These are phyloP conservation scores for Gavialis gangeticus DNA, from an alignment of 2,113 vertebrate species.

Conservation along the genomic window DNA sequence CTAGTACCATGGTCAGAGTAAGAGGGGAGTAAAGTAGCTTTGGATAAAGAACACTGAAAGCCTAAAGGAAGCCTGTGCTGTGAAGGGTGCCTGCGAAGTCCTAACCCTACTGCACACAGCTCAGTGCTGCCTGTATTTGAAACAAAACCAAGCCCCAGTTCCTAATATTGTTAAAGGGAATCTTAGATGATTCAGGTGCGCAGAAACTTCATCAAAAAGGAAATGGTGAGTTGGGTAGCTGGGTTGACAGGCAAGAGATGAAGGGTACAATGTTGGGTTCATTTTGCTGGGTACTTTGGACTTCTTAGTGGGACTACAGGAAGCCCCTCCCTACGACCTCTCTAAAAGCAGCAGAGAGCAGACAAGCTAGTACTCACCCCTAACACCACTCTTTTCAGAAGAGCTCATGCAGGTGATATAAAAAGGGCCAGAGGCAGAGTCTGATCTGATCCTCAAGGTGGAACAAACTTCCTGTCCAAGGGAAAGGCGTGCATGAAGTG, in stretches of 20 bases:
- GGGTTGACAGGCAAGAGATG: background rate
- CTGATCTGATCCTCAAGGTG: background rate
- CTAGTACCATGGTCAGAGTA: background rate
- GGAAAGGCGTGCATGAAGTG: background rate
- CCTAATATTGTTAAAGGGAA: background rate
- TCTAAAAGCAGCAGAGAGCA: background rate
- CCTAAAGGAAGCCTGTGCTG: background rate
- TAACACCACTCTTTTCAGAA: background rate
- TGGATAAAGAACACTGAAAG: background rate
- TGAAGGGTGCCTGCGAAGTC: background rate
- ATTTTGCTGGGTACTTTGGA: background rate
- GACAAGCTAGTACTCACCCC: background rate
- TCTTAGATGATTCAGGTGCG: background rate
- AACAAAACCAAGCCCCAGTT: background rate
- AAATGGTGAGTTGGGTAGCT: background rate
- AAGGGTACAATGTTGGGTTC: background rate
- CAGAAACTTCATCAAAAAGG: background rate
- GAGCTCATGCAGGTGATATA: background rate
- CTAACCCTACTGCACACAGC: fast-evolving
- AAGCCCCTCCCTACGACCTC: background rate
- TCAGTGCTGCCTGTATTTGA: fast-evolving
- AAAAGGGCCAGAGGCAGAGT: background rate
- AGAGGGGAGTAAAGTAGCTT: background rate
- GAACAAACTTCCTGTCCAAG: background rate
- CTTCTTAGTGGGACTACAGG: background rate